Evolutionary conservation across 1,140 invertebrate genomes (phyloP), one percentile per base, ranked within the genome.

Genomic region (Cataglyphis hispanica): DNA sequence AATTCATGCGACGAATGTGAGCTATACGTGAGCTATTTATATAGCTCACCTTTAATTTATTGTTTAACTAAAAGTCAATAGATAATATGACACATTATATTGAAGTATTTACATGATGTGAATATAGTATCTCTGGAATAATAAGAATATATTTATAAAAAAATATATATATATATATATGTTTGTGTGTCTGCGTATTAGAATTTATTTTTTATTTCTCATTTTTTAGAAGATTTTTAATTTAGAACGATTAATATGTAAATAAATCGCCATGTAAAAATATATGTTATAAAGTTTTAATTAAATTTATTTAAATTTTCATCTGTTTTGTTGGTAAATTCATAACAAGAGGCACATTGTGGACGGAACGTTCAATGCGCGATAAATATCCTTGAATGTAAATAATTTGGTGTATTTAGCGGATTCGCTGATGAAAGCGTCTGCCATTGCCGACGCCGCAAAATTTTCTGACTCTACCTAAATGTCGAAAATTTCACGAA

Each of bases 401-500:
- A 90, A 90, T 89, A 87, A 84, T 89, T 90, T 63, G 69, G 22
- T 78, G 74, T 50, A 81, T 86, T 87, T 81, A 66, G 70, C 56
- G 89, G 87, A 90, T 89, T 83, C 75, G 60, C 61, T 74, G 70
- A 72, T 53, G 76, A 46, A 25, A 64, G 60, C 50, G 53, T 58
- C 37, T 64, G 80, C 31, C 69, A 22, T 46, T 80, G 61, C 67
- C 67, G 74, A 78, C 84, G 70, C 88, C 88, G 86, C 86, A 90
- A 50, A 50, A 86, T 90, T 90, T 90, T 72, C 89, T 81, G 83
- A 78, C 76, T 70, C 83, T 86, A 90, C 56, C 84, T 90, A 87
- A 90, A 90, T 87, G 86, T 90, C 77, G 86, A 90, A 88, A 90
- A 90, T 91, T 90, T 86, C 83, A 77, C 81, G 87, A 85, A 90